phyloP scores from a whole-genome alignment of 1,140 invertebrate species.

The Gonatopus flavifemur region DNA sequence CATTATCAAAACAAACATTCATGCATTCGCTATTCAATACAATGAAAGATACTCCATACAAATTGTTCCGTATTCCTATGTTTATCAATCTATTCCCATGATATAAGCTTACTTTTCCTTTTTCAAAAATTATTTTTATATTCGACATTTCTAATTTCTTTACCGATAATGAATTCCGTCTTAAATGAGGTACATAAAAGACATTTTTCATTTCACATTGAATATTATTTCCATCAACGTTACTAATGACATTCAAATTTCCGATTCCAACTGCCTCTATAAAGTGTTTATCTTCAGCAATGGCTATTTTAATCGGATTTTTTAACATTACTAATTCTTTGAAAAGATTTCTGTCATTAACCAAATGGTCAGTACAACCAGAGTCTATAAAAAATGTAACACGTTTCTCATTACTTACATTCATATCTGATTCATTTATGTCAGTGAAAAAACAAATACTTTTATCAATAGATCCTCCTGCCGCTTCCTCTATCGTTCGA shows the following conservation, averaged over 20 bases:
- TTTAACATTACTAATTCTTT: slow-evolving; percentile 16
- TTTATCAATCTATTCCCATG: neutral
- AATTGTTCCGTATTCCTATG: neutral
- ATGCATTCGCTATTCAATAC: too few relatives aligned
- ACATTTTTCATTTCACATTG: slow-evolving; percentile 11
- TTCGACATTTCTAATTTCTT: slow-evolving; percentile 16
- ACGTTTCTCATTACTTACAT: too few relatives aligned
- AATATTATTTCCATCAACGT: slow-evolving; percentile 1
- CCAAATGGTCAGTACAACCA: slow-evolving; percentile 39
- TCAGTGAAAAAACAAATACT: too few relatives aligned
- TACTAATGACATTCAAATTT: slow-evolving; percentile 17
- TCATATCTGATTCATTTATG: too few relatives aligned
- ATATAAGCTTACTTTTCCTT: slow-evolving; percentile 9
- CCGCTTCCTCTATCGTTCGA: too few relatives aligned
- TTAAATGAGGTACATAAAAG: neutral
- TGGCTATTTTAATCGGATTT: slow-evolving; percentile 9
- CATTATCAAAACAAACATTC: too few relatives aligned
- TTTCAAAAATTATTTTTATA: slow-evolving; percentile 21
- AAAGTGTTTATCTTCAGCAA: slow-evolving; percentile 29
- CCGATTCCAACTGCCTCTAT: slow-evolving; percentile 29
- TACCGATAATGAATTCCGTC: slow-evolving; percentile 19
- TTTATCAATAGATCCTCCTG: too few relatives aligned
- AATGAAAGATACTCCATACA: too few relatives aligned
- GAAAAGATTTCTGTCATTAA: slow-evolving; percentile 33
- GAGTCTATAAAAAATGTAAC: too few relatives aligned